phyloP scores from a whole-genome alignment of 2,797 vertebrate species.

The Otolemur crassicaudatus region DNA sequence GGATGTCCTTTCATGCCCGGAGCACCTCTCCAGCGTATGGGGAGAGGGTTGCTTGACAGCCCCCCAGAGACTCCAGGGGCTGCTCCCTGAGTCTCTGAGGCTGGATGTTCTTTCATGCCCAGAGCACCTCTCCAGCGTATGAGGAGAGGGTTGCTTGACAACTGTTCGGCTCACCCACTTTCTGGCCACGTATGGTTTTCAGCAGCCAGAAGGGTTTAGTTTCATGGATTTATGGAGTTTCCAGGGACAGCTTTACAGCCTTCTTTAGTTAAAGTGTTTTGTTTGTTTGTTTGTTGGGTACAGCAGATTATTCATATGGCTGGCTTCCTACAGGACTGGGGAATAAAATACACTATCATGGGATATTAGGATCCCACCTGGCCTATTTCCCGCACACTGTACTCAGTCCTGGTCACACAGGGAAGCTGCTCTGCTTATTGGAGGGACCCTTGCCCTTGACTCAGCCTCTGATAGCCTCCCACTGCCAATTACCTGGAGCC shows the following conservation, averaged over 20 bases:
- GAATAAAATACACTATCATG: neutral
- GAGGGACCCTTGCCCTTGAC: neutral
- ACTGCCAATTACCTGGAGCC: neutral
- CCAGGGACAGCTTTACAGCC: neutral
- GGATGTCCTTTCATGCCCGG: no score
- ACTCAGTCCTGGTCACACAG: no score
- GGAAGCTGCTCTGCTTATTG: neutral
- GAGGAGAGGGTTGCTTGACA: neutral
- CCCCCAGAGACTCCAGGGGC: neutral
- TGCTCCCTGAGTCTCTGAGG: neutral
- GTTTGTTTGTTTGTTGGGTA: neutral
- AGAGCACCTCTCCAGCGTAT: neutral
- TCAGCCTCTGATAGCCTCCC: neutral
- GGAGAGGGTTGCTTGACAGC: no score
- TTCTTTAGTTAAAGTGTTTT: neutral
- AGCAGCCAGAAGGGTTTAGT: neutral
- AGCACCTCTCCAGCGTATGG: no score
- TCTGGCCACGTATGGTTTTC: neutral
- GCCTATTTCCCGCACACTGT: neutral
- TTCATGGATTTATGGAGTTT: neutral
- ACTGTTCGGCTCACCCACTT: neutral
- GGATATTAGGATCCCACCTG: neutral
- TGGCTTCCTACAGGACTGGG: neutral
- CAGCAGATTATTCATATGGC: neutral
- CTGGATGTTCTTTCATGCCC: no score